phyloP scores from a whole-genome alignment of 53 echinoderm and acorn worm genomes.

The Arbacia lixula region DNA sequence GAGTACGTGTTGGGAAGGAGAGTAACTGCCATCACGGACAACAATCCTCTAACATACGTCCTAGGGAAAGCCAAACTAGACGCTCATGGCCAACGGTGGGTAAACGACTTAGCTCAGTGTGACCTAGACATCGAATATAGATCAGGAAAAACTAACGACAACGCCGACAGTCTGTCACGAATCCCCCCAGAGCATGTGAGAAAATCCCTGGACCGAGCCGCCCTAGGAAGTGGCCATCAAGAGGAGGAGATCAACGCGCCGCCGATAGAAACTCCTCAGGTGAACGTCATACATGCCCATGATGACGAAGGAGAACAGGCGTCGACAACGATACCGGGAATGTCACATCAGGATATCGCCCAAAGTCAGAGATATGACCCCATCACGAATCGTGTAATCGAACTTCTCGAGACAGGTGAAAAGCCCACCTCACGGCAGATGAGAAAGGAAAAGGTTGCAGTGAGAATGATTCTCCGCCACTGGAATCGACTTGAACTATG shows the following conservation, averaged over 20 bases:
- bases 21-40: constrained; percentile 35
- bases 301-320: not conserved
- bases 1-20: constrained; percentile 28
- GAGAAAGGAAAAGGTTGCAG: not conserved
- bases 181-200: constrained; percentile 1
- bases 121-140: constrained; percentile 34
- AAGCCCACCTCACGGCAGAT: not conserved
- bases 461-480: not conserved
- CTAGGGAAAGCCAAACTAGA: constrained; percentile 45
- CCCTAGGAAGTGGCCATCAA: too few species aligned
- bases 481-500: not conserved
- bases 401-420: not conserved
- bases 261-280: too few species aligned
- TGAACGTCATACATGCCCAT: not conserved
- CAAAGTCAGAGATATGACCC: not conserved
- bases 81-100: constrained; percentile 42
- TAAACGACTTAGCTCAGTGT: constrained; percentile 30
- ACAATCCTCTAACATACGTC: constrained; percentile 32
- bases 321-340: not conserved
- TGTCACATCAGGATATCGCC: not conserved
- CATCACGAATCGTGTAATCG: not conserved
- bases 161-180: constrained; percentile 28
- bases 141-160: constrained; percentile 40
- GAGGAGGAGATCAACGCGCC: too few species aligned
- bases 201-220: too few species aligned